Conservation (phyloP, 2,888 invertebrate genomes). For the Danaus chrysippus region DNA sequence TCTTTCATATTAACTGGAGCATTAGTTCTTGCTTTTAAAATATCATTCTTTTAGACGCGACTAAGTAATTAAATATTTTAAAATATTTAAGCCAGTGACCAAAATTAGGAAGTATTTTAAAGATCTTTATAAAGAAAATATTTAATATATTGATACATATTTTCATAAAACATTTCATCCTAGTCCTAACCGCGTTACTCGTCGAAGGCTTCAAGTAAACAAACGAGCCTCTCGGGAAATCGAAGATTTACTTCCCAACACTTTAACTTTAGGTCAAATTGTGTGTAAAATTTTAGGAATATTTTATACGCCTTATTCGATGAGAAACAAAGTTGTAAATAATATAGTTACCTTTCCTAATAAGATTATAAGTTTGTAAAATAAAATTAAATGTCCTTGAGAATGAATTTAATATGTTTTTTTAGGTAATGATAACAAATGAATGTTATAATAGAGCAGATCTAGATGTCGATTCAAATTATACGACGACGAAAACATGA, state of each 20-base stretch:
- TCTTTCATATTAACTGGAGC: too few species aligned
- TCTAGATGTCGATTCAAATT: background rate
- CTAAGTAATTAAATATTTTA: too few species aligned
- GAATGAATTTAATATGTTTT: too few species aligned
- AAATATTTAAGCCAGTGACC: too few species aligned
- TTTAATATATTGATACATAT: background rate
- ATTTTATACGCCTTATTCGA: background rate
- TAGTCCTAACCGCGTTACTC: conserved; percentile 1
- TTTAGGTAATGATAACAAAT: background rate
- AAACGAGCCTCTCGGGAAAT: conserved; percentile 19
- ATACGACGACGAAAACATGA: background rate
- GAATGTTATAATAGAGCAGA: background rate
- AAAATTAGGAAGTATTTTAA: too few species aligned
- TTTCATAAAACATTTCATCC: background rate
- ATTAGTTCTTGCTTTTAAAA: too few species aligned
- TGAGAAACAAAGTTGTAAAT: background rate
- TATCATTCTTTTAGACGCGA: too few species aligned
- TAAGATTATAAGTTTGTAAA: too few species aligned
- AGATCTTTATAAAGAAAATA: too few species aligned
- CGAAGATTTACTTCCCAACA: conserved; percentile 13
- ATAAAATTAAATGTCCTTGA: too few species aligned
- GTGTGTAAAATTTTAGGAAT: background rate
- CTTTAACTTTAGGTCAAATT: conserved; percentile 6
- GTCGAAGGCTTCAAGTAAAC: conserved; percentile 12
- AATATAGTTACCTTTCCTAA: background rate